Conservation (phyloP, 2,888 invertebrate species). For the Sericinus montela region DNA sequence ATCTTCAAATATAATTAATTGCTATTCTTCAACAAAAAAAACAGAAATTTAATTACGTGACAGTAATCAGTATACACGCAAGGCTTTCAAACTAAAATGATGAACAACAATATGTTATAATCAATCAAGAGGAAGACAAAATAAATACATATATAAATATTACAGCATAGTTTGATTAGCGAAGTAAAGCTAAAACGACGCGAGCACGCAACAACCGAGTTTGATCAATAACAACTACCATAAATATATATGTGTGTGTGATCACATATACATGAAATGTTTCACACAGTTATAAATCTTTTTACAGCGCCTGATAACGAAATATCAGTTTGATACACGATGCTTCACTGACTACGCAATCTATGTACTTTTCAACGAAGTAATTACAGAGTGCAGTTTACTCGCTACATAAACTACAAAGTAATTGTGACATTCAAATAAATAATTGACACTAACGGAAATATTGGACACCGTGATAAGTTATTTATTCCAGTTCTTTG, state of each 20-base stretch:
- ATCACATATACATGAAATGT: background rate
- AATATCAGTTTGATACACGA: constrained; percentile 5
- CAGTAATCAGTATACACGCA: background rate
- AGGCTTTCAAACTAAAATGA: background rate
- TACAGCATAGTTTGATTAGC: background rate
- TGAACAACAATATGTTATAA: background rate
- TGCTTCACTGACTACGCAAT: constrained; percentile 6
- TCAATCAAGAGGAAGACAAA: no score
- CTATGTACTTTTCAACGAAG: constrained; percentile 3
- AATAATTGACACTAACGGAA: no score
- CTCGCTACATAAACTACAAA: background rate
- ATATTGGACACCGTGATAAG: no score
- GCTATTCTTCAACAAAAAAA: background rate
- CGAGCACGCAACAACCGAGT: background rate
- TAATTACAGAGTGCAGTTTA: background rate
- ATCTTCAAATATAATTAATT: background rate
- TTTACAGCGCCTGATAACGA: constrained; percentile 6
- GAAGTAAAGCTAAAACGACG: background rate
- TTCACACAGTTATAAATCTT: background rate
- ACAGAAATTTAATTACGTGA: background rate
- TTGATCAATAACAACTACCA: background rate
- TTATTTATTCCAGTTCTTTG: no score
- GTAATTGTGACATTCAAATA: background rate
- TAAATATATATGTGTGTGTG: background rate
- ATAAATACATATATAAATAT: no score